A percentile compares a stretch with the other conserved stretches of the same genome.
These are phyloP conservation scores for Zapus hudsonius DNA, from an alignment of 2,113 vertebrate species.

Conservation along the genomic window DNA sequence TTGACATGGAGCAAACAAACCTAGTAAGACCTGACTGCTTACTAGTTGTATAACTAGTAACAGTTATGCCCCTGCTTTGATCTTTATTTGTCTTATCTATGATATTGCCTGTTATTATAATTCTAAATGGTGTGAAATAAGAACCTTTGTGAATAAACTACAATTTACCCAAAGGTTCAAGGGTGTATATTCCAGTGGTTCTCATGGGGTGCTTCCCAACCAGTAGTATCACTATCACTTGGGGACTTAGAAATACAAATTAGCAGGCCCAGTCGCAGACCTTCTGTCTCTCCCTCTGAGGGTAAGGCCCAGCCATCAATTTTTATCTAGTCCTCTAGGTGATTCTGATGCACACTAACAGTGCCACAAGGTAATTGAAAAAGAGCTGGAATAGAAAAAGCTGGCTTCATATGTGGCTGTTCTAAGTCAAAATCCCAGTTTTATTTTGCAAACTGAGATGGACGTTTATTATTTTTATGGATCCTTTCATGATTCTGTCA, in stretches of 20 bases:
- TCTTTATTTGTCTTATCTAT: conserved; percentile 22
- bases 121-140: conserved; percentile 15
- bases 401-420: background rate
- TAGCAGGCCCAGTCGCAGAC: background rate
- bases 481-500: conserved; percentile 25
- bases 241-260: conserved; percentile 3
- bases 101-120: background rate
- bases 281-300: background rate
- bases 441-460: conserved; percentile 23
- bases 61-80: conserved; percentile 30
- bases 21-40: conserved; percentile 26
- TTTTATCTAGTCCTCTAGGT: conserved; percentile 1
- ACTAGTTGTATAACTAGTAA: background rate
- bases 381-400: background rate
- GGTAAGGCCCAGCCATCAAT: background rate
- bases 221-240: background rate
- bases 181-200: background rate
- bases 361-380: background rate
- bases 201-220: conserved; percentile 2
- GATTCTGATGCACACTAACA: background rate
- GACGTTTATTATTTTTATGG: conserved; percentile 35
- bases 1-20: conserved; percentile 5
- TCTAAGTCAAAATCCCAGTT: conserved; percentile 28
- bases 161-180: conserved; percentile 30
- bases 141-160: conserved; percentile 35